Evolutionary conservation across 2,888 invertebrate genomes (phyloP).

Genomic region (Ptychoptera albimana): DNA sequence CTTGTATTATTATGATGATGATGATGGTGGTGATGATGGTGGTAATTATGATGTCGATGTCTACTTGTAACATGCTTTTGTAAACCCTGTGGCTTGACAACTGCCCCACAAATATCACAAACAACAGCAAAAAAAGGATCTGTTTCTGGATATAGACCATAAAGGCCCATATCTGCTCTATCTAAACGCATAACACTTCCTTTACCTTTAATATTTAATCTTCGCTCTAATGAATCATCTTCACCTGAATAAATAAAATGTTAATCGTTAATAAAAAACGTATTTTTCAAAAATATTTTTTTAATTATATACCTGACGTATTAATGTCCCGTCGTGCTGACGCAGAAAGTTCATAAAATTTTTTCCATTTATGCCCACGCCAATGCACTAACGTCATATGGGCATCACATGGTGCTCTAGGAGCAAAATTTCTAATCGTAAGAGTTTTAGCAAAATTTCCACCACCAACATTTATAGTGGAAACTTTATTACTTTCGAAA

Average conservation of each 20-base stretch:
- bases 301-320: constrained; percentile 21
- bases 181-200: constrained; percentile 37
- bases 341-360: too few species aligned
- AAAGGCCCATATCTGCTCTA: constrained; percentile 51
- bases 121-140: constrained; percentile 61
- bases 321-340: not conserved
- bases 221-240: not conserved
- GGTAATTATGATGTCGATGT: constrained; percentile 20
- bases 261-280: constrained; percentile 33
- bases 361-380: too few species aligned
- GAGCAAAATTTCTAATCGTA: too few species aligned
- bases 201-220: constrained; percentile 7
- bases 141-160: constrained; percentile 61
- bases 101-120: constrained; percentile 60
- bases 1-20: not conserved
- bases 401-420: too few species aligned
- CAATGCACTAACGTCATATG: too few species aligned
- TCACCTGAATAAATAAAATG: not conserved
- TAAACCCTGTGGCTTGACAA: constrained; percentile 63
- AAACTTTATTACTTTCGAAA: too few species aligned
- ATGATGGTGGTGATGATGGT: not conserved
- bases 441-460: too few species aligned
- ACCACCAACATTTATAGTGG: too few species aligned
- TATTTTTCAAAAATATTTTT: too few species aligned
- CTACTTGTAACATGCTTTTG: constrained; percentile 52